Conservation (phyloP, 2,113 vertebrate species). For the Melanostigma gelatinosum region DNA sequence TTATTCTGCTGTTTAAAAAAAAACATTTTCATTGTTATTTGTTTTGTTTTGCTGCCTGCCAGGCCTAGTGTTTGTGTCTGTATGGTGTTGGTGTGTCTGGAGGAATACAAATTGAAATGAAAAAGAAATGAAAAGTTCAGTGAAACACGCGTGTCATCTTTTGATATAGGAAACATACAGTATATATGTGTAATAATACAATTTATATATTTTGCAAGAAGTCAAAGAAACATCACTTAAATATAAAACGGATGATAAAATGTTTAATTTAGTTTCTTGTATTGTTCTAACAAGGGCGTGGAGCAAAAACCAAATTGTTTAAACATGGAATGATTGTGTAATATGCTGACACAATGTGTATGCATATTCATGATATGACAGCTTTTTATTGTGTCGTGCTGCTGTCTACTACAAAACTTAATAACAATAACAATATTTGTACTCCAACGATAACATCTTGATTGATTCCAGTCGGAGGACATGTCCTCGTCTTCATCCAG, state of each 20-base stretch:
- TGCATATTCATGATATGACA: background rate
- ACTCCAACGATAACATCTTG: background rate
- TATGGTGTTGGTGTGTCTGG: too few species aligned
- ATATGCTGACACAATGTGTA: background rate
- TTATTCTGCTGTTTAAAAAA: too few species aligned
- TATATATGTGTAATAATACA: background rate
- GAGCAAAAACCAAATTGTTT: background rate
- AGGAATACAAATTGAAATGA: too few species aligned
- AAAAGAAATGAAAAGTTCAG: too few species aligned
- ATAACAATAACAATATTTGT: background rate
- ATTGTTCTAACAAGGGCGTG: too few species aligned
- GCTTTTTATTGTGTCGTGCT: background rate
- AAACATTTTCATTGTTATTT: too few species aligned
- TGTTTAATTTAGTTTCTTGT: too few species aligned
- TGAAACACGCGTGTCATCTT: background rate
- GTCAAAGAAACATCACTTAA: background rate
- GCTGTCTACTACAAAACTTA: background rate
- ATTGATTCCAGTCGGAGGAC: too few species aligned
- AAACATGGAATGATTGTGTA: background rate
- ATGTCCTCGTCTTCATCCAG: background rate
- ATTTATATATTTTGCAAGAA: background rate
- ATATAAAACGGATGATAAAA: too few species aligned
- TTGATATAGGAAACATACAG: background rate
- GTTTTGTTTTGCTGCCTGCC: too few species aligned
- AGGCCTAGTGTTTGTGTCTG: too few species aligned